phyloP scores from a whole-genome alignment of 2,113 vertebrate species.

The Oophaga pumilio region DNA sequence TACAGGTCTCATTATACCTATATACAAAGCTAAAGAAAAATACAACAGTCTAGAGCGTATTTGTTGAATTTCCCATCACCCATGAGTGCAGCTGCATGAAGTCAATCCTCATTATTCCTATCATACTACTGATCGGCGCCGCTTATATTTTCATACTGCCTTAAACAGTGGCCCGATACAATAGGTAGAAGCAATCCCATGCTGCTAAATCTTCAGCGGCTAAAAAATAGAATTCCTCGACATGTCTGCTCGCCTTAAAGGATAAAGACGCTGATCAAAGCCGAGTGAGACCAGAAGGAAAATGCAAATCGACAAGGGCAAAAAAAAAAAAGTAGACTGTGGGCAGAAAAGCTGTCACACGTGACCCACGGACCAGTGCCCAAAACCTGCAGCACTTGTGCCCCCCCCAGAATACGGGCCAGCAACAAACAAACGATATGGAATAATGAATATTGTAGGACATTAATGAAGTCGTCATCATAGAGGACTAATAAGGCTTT shows the following conservation, averaged over 20 bases:
- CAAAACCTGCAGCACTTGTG: background rate
- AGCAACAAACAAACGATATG: slow-evolving; percentile 2
- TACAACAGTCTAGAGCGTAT: no score
- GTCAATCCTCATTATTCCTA: slow-evolving; percentile 14
- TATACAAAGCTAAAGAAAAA: no score
- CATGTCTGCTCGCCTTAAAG: slow-evolving; percentile 22
- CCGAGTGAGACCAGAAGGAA: slow-evolving; percentile 26
- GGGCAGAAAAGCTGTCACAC: background rate
- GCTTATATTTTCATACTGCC: slow-evolving; percentile 20
- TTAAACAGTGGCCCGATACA: slow-evolving; percentile 14
- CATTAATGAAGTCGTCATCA: slow-evolving; percentile 16
- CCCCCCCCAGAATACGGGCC: background rate
- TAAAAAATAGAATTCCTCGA: slow-evolving; percentile 34
- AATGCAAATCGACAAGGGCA: slow-evolving; percentile 34
- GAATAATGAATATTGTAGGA: background rate
- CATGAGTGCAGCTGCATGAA: background rate
- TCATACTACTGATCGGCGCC: background rate
- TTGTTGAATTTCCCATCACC: background rate
- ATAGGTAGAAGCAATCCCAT: background rate
- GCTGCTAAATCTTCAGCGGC: slow-evolving; percentile 39
- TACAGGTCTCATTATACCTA: no score
- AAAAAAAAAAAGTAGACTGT: background rate
- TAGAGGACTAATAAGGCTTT: slow-evolving; percentile 11
- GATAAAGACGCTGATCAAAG: slow-evolving; percentile 18
- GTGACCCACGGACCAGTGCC: slow-evolving; percentile 3